Evolutionary conservation across 2,888 invertebrate genomes (phyloP).

Genomic region (Spisula subtruncata): DNA sequence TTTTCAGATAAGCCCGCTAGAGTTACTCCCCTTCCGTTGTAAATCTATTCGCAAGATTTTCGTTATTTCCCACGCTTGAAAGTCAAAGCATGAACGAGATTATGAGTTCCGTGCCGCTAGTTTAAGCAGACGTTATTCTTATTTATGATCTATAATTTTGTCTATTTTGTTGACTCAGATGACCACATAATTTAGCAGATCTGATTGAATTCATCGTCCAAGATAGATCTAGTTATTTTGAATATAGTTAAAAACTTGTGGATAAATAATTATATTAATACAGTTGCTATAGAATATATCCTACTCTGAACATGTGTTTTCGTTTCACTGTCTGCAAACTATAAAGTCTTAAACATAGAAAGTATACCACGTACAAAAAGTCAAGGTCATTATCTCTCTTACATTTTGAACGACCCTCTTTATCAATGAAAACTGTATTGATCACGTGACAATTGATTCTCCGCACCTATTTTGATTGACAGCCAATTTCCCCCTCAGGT

Average conservation of each 20-base stretch:
- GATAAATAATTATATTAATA: no score
- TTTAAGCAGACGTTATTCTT: no score
- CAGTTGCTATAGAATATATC: no score
- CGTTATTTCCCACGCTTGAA: constrained; percentile 1
- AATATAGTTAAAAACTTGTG: no score
- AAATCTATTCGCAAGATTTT: neutral
- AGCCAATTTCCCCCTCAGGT: constrained; percentile 32
- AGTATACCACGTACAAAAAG: neutral
- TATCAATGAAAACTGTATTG: constrained; percentile 54
- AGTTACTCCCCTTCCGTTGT: neutral
- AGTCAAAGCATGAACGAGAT: neutral
- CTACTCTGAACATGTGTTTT: no score
- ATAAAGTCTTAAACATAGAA: no score
- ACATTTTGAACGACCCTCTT: constrained; percentile 46
- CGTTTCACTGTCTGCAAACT: no score
- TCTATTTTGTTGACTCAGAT: no score
- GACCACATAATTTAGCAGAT: no score
- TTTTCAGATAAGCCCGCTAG: neutral
- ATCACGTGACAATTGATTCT: constrained; percentile 57
- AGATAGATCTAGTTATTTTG: no score
- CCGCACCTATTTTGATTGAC: constrained; percentile 49
- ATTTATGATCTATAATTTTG: no score
- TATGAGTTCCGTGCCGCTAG: neutral
- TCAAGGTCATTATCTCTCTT: constrained; percentile 3
- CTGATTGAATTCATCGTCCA: no score